Evolutionary conservation across 64 coral and sea anemone species (phyloP).

Genomic region (Montipora cactus): DNA sequence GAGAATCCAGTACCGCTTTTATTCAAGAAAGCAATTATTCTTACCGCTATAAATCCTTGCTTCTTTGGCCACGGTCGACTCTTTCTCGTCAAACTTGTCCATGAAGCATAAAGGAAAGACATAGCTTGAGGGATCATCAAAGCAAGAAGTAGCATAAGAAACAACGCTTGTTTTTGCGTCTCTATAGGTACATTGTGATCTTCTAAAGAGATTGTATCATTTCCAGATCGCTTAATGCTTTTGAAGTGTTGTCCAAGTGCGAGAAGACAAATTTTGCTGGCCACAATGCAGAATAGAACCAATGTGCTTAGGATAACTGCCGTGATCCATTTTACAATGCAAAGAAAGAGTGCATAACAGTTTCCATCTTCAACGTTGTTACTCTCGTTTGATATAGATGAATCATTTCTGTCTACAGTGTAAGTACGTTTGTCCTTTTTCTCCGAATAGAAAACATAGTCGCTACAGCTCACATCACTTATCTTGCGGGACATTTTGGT

Average conservation of each 20-base stretch:
- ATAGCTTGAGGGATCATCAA: conserved; percentile 81
- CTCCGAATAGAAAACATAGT: no score
- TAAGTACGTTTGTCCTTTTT: background rate
- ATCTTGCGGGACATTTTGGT: background rate
- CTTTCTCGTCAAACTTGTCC: conserved; percentile 72
- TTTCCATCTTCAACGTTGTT: background rate
- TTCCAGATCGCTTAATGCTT: background rate
- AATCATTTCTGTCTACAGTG: conserved; percentile 3
- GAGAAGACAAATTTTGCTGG: conserved; percentile 51
- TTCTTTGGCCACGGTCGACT: conserved; percentile 80
- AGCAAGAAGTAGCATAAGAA: conserved; percentile 77
- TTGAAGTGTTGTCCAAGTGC: conserved; percentile 42
- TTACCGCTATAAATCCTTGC: conserved; percentile 70
- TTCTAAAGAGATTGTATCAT: background rate
- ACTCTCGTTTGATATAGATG: background rate
- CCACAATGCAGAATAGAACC: conserved; percentile 24
- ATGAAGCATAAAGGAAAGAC: conserved; percentile 67
- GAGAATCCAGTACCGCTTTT: background rate
- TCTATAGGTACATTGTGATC: background rate
- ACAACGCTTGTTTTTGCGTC: conserved; percentile 60
- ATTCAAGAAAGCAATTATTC: background rate
- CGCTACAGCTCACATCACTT: no score
- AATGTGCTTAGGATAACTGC: background rate
- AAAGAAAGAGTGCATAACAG: background rate
- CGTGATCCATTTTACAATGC: conserved; percentile 27